Conservation (phyloP, 2,888 invertebrate genomes). For the Nephrotoma flavescens region DNA sequence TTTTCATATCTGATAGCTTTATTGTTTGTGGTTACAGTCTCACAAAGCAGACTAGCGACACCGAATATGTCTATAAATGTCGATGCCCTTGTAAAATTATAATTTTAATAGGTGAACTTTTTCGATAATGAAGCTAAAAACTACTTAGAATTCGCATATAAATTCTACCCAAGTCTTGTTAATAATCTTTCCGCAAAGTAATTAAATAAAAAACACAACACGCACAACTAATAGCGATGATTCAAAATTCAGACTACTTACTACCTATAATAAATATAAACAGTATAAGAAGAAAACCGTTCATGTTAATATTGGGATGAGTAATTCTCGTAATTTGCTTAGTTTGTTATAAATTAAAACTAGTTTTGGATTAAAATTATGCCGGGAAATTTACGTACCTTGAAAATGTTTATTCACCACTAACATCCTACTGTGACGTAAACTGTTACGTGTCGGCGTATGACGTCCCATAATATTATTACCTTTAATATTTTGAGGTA, state of each 20-base stretch:
- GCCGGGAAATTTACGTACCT: constrained; percentile 18
- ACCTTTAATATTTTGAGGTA: constrained; percentile 50
- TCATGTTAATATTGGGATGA: neutral
- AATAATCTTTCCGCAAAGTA: neutral
- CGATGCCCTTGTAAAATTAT: too few relatives aligned
- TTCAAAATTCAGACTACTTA: neutral
- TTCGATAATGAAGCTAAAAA: too few relatives aligned
- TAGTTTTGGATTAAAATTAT: neutral
- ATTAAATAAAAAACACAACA: neutral
- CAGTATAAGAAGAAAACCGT: neutral
- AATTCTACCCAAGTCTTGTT: neutral
- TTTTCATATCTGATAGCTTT: too few relatives aligned
- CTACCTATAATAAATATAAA: neutral
- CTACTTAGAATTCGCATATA: too few relatives aligned
- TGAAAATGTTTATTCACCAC: constrained; percentile 43
- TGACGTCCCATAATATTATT: constrained; percentile 47
- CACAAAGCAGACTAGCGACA: too few relatives aligned
- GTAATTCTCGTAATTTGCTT: neutral
- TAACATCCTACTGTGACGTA: constrained; percentile 55
- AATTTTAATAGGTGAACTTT: too few relatives aligned
- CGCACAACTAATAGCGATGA: neutral
- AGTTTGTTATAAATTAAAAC: neutral
- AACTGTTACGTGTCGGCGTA: constrained; percentile 50
- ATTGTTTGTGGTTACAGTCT: too few relatives aligned
- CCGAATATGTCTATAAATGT: too few relatives aligned